A percentile compares a stretch with the other conserved stretches of the same genome.
phyloP scores from a whole-genome alignment of 2,888 invertebrate genomes.

The Nephrotoma appendiculata region DNA sequence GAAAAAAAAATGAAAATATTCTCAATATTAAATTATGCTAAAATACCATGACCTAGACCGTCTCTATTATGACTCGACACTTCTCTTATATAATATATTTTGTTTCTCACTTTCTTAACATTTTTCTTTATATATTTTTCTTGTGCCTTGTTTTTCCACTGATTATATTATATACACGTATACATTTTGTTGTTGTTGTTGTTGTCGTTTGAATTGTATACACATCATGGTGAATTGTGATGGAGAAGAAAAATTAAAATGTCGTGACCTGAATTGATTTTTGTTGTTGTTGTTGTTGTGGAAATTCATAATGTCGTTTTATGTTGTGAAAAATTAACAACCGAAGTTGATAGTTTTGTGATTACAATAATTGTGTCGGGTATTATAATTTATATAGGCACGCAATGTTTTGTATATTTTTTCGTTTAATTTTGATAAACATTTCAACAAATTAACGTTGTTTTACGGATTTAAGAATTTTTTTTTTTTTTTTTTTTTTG shows the following conservation, averaged over 20 bases:
- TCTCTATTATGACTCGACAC: constrained; percentile 5
- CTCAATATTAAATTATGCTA: constrained; percentile 4
- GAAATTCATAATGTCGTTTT: not conserved
- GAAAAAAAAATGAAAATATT: not conserved
- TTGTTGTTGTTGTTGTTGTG: not conserved
- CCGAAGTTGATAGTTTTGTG: not conserved
- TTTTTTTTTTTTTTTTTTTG: not conserved
- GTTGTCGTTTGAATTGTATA: not conserved
- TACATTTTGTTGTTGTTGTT: not conserved
- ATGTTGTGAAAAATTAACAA: not conserved
- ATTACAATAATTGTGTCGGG: not conserved
- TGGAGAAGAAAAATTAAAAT: not conserved
- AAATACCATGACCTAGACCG: constrained; percentile 2
- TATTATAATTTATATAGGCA: not conserved
- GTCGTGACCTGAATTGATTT: not conserved
- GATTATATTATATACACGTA: not conserved
- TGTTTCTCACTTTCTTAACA: not conserved
- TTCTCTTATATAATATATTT: not conserved
- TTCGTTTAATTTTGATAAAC: not conserved
- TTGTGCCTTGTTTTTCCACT: not conserved
- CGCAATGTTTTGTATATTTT: not conserved
- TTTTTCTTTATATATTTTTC: not conserved
- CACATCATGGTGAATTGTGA: not conserved
- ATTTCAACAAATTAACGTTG: not conserved
- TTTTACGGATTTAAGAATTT: not conserved